Evolutionary conservation across 2,888 invertebrate genomes (phyloP).

Genomic region (Cephus nigrinus): DNA sequence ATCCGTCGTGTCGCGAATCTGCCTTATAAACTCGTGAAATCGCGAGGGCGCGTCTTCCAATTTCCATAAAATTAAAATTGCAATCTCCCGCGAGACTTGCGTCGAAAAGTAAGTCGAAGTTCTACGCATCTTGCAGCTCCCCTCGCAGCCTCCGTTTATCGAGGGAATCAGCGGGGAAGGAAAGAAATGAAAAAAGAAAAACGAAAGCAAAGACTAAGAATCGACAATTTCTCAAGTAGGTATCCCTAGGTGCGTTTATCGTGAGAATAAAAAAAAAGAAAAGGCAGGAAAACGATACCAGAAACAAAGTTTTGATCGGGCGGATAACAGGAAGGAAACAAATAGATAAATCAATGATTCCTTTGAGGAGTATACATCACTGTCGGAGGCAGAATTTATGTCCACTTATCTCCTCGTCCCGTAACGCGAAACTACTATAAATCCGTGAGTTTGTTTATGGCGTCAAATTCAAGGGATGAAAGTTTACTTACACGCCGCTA

Average conservation of each 20-base stretch:
- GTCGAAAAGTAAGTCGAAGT: not conserved
- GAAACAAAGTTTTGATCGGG: conserved; percentile 1
- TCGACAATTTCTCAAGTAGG: not conserved
- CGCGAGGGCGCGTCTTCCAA: not conserved
- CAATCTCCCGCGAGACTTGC: not conserved
- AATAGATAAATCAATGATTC: conserved; percentile 20
- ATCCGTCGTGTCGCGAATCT: not conserved
- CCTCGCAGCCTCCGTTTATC: not conserved
- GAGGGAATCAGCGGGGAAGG: not conserved
- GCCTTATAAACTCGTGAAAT: not conserved
- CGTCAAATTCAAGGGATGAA: conserved; percentile 27
- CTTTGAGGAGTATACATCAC: conserved; percentile 24
- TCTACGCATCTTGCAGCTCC: not conserved
- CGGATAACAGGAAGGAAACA: conserved; percentile 12
- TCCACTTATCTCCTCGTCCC: conserved; percentile 7
- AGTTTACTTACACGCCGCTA: conserved; percentile 18
- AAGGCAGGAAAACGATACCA: not conserved
- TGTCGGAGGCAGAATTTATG: not conserved
- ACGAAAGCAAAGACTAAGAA: not conserved
- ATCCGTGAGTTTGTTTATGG: conserved; percentile 24
- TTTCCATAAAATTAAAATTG: not conserved
- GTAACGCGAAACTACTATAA: conserved; percentile 23
- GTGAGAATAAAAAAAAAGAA: not conserved
- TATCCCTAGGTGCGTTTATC: not conserved
- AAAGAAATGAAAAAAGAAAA: not conserved